A percentile compares a stretch with the other conserved stretches of the same genome.
These are phyloP conservation scores for Denticeps clupeoides DNA, from an alignment of 2,797 vertebrate genomes.

Conservation along the genomic window DNA sequence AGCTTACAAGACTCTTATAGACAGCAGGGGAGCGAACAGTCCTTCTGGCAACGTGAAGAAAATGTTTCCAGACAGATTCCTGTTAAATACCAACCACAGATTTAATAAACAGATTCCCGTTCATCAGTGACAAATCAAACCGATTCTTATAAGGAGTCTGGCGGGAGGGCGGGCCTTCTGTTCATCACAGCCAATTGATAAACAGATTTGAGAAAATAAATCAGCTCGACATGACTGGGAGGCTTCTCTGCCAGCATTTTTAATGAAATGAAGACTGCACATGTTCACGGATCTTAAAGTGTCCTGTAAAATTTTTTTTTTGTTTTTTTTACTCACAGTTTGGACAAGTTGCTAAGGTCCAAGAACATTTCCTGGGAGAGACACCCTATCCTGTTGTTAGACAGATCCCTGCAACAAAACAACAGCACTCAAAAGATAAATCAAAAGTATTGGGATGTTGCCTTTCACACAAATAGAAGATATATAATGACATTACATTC, in stretches of 20 bases:
- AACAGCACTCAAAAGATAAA: constrained; percentile 21
- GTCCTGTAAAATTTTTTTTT: constrained; percentile 48
- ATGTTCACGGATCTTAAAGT: too few relatives aligned
- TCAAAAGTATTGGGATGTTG: too few relatives aligned
- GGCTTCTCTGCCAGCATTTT: too few relatives aligned
- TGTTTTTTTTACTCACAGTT: constrained; percentile 72
- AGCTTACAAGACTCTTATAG: constrained; percentile 76
- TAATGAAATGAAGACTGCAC: too few relatives aligned
- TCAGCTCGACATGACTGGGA: too few relatives aligned
- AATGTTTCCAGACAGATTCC: constrained; percentile 85
- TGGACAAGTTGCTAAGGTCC: constrained; percentile 72
- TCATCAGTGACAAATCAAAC: constrained; percentile 11
- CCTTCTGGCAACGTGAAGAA: constrained; percentile 75
- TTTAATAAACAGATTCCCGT: constrained; percentile 12
- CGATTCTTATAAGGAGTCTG: too few relatives aligned
- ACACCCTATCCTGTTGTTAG: constrained; percentile 87
- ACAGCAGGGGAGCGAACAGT: constrained; percentile 69
- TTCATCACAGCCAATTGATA: too few relatives aligned
- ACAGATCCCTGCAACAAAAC: constrained; percentile 70
- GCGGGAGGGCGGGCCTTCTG: too few relatives aligned
- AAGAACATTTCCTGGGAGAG: constrained; percentile 76
- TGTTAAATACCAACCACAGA: constrained; percentile 37
- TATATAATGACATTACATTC: too few relatives aligned
- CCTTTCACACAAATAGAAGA: too few relatives aligned
- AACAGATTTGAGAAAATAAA: too few relatives aligned